Base-by-base conservation (phyloP, 2,888 invertebrate genomes). In the Latrodectus hesperus region DNA sequence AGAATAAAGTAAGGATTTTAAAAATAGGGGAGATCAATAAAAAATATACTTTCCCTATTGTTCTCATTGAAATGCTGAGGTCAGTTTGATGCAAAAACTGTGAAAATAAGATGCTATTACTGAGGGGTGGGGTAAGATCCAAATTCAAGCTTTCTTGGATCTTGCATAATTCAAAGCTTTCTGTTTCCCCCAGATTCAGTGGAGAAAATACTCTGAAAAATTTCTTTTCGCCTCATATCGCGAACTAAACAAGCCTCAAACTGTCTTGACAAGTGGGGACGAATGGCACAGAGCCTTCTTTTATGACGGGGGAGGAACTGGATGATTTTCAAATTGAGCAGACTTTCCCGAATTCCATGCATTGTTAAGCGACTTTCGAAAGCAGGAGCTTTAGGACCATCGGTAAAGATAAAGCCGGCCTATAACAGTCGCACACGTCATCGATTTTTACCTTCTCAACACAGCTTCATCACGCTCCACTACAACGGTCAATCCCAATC, bases 401-500 rank as follows among this genome's bases (percentile, higher is more conserved):
- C 72, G 22, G 68, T 55, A 38, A 71, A 76, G 76, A 67, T 53
- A 71, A 70, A 68, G 67, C 65, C 72, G 51, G n/a, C 76, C 71
- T 71, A 64, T 72, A 74, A 77, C 60, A 67, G 72, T 55, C 16
- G 76, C 53, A 77, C 86, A 87, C 86, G 86, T 81, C 86, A 87
- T 87, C 81, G 77, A 87, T 76, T 87, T 70, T 81, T 22, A 87
- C 81, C 86, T 77, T 71, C 64, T 60, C 73, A 38, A 22, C 76
- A 81, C 68, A 81, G 81, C 86, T 87, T 87, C 72, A 87, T 81
- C 81, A 87, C 81, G 86, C 81, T 55, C 76, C 86, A 75, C 86
- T 87, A 81, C 55, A 81, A 82, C 86, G 81, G 86, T 81, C 86
- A 87, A 87, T 87, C 80, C 72, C 81, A 55, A 87, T 87, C 70